Percentiles rank a stretch among this genome's conserved stretches.
Evolutionary conservation across 2,113 vertebrate genomes (phyloP).

Genomic region (Salminus brasiliensis): DNA sequence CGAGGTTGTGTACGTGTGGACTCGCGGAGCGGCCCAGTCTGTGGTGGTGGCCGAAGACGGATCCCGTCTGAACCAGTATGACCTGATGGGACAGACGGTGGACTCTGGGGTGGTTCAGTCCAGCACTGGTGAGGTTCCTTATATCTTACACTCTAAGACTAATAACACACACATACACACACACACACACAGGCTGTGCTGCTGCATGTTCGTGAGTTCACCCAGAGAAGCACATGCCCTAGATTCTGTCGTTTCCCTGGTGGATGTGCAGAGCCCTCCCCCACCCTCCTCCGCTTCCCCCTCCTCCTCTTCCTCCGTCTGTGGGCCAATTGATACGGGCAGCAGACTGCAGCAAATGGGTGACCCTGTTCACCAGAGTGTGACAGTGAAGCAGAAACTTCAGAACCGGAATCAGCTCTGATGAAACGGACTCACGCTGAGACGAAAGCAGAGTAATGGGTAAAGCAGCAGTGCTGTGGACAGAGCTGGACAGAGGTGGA

Average conservation of each 20-base stretch:
- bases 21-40: conserved; percentile 88
- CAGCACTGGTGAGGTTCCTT: conserved; percentile 86
- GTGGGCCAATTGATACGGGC: conserved; percentile 57
- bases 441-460: too few species aligned
- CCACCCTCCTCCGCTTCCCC: not conserved
- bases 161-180: not conserved
- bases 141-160: not conserved
- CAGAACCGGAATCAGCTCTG: too few species aligned
- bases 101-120: conserved; percentile 96
- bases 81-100: conserved; percentile 94
- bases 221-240: conserved; percentile 53
- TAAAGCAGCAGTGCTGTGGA: too few species aligned
- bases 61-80: conserved; percentile 95
- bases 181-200: conserved; percentile 6
- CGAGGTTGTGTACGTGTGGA: conserved; percentile 97
- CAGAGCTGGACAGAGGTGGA: too few species aligned
- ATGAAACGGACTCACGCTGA: too few species aligned
- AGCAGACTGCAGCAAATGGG: conserved; percentile 54
- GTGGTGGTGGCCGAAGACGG: conserved; percentile 98
- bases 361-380: conserved; percentile 52
- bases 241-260: conserved; percentile 61
- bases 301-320: conserved; percentile 25
- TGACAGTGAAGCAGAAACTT: not conserved
- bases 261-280: conserved; percentile 23
- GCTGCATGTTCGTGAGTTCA: conserved; percentile 39